phyloP scores from a whole-genome alignment of 2,797 vertebrate genomes.

The Erpetoichthys calabaricus region DNA sequence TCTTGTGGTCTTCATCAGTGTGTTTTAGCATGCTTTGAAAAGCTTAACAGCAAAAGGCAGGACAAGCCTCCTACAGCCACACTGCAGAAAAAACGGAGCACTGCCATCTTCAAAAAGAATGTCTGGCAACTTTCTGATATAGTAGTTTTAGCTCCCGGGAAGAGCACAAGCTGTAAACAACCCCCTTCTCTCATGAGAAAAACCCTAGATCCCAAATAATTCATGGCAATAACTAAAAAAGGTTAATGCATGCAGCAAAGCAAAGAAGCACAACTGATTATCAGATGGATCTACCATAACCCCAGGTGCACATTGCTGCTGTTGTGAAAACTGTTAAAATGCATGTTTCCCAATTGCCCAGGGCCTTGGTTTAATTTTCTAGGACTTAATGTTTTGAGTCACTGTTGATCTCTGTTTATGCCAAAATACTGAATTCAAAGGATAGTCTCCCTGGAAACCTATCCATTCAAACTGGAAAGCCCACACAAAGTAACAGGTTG shows the following conservation, averaged over 20 bases:
- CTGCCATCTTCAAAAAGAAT: too few species aligned
- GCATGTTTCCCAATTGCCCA: not conserved
- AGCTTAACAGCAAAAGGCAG: too few species aligned
- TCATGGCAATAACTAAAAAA: slow-evolving; percentile 30
- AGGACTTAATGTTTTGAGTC: not conserved
- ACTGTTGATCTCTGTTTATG: slow-evolving; percentile 1
- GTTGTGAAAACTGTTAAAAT: slow-evolving; percentile 16
- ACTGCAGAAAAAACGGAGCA: too few species aligned
- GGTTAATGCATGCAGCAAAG: slow-evolving; percentile 35
- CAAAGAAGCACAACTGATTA: slow-evolving; percentile 26
- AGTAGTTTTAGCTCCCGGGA: slow-evolving; percentile 3
- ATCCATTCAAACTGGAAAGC: too few species aligned
- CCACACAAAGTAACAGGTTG: too few species aligned
- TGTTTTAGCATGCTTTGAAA: too few species aligned
- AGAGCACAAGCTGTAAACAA: slow-evolving; percentile 31
- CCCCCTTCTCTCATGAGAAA: slow-evolving; percentile 20
- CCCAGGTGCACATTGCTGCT: slow-evolving; percentile 22
- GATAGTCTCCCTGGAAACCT: not conserved
- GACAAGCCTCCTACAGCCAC: too few species aligned
- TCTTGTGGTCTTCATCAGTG: too few species aligned
- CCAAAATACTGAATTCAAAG: not conserved
- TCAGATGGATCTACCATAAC: slow-evolving; percentile 18
- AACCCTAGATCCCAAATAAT: slow-evolving; percentile 29
- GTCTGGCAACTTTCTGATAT: slow-evolving; percentile 25
- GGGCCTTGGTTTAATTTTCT: not conserved